Conservation (phyloP, 1,140 invertebrate species). For the Maniola jurtina region DNA sequence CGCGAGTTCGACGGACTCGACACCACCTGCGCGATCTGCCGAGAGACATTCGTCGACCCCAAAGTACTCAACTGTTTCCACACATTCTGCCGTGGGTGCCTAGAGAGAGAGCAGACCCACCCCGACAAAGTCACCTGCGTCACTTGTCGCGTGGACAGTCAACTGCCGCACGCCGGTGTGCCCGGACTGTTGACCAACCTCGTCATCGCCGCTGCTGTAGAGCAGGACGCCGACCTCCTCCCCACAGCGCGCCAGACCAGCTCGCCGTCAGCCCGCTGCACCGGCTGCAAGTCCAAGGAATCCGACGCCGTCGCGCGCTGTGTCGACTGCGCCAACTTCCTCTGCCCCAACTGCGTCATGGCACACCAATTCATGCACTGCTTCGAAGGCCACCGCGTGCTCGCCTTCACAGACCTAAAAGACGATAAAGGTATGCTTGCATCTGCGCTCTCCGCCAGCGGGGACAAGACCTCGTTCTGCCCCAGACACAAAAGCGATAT, state of each 20-base stretch:
- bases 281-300: constrained; percentile 92
- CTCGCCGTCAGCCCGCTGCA: constrained; percentile 84
- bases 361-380: constrained; percentile 99
- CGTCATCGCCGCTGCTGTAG: constrained; percentile 82
- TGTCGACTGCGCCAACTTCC: constrained; percentile 95
- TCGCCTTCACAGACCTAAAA: constrained; percentile 85
- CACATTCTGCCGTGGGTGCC: constrained; percentile 89
- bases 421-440: constrained; percentile 74
- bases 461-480: constrained; percentile 87
- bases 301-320: constrained; percentile 93
- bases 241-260: constrained; percentile 67
- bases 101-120: constrained; percentile 85
- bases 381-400: constrained; percentile 96
- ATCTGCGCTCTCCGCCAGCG: constrained; percentile 69
- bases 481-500: constrained; percentile 91
- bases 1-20: constrained; percentile 78
- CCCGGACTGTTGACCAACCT: constrained; percentile 83
- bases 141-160: constrained; percentile 87
- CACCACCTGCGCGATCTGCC: constrained; percentile 89
- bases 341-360: constrained; percentile 98
- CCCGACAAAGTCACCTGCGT: constrained; percentile 91
- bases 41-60: constrained; percentile 86
- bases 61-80: constrained; percentile 91
- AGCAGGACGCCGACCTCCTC: constrained; percentile 75
- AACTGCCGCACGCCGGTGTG: constrained; percentile 79